phyloP scores from a whole-genome alignment of 2,113 vertebrate genomes.

The Oriolus oriolus region DNA sequence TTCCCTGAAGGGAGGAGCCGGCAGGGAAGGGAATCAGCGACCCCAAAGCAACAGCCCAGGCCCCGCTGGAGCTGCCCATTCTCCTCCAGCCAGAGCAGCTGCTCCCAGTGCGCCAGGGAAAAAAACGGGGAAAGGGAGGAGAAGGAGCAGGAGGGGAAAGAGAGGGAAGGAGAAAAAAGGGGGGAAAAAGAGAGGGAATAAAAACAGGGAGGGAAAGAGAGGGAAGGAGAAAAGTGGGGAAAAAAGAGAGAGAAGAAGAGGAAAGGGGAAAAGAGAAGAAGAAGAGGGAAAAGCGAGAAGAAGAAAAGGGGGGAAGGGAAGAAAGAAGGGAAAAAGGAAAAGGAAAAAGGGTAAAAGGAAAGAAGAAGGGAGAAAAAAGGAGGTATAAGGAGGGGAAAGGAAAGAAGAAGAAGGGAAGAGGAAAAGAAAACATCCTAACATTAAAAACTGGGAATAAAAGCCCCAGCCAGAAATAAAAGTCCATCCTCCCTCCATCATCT shows the following conservation, averaged over 20 bases:
- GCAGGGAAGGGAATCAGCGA: background rate
- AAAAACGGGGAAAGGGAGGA: background rate
- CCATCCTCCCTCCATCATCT: background rate
- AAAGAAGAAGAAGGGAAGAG: too few relatives aligned
- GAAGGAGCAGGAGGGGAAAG: too few relatives aligned
- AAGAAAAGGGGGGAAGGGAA: too few relatives aligned
- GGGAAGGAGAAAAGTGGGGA: background rate
- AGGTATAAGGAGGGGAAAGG: too few relatives aligned
- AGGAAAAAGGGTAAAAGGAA: too few relatives aligned
- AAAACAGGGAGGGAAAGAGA: too few relatives aligned
- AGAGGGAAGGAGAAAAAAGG: background rate
- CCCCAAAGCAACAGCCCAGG: background rate
- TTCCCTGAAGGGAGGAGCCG: background rate
- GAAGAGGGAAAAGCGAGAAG: too few relatives aligned
- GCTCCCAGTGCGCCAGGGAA: background rate
- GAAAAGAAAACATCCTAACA: background rate
- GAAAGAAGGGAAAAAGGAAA: too few relatives aligned
- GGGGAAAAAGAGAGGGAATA: too few relatives aligned
- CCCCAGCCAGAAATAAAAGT: background rate
- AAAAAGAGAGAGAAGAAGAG: too few relatives aligned
- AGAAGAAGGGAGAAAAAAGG: too few relatives aligned
- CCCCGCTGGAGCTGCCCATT: background rate
- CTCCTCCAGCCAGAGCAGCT: slow-evolving; percentile 15
- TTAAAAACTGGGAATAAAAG: background rate
- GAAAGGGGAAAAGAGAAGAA: accelerated